These are phyloP conservation scores for Choloepus didactylus DNA, from an alignment of 2,797 vertebrate species.

Conservation along the genomic window DNA sequence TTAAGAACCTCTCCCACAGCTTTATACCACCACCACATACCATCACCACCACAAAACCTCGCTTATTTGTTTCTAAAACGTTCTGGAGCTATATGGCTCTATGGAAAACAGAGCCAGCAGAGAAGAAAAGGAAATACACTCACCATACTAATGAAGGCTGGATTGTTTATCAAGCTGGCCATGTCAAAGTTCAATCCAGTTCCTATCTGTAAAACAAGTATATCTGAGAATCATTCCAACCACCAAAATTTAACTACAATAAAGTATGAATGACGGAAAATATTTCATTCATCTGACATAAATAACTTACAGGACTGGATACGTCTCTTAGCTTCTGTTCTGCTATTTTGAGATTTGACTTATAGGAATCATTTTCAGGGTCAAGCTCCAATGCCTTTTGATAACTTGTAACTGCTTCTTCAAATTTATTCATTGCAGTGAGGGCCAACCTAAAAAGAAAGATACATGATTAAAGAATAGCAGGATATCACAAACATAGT, in stretches of 20 bases:
- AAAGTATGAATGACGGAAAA: conserved; percentile 7
- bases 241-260: conserved; percentile 19
- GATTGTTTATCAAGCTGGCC: conserved; percentile 99
- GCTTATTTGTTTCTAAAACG: conserved; percentile 43
- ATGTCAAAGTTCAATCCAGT: conserved; percentile 97
- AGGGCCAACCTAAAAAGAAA: conserved; percentile 92
- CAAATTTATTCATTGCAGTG: conserved; percentile 96
- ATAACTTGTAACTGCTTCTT: conserved; percentile 96
- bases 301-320: conserved; percentile 94
- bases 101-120: neutral
- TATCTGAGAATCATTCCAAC: conserved; percentile 68
- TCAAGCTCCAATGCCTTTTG: conserved; percentile 98
- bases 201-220: conserved; percentile 91
- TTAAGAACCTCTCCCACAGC: neutral
- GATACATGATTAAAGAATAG: conserved; percentile 6
- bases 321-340: conserved; percentile 97
- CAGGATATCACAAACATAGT: neutral
- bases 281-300: conserved; percentile 67
- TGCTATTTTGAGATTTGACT: conserved; percentile 97
- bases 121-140: conserved; percentile 83
- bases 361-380: conserved; percentile 98
- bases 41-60: neutral
- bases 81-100: neutral
- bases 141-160: conserved; percentile 99
- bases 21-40: neutral